A percentile compares a stretch with the other conserved stretches of the same genome.
phyloP scores from a whole-genome alignment of 2,888 invertebrate species.

The Sinotaia quadrata region DNA sequence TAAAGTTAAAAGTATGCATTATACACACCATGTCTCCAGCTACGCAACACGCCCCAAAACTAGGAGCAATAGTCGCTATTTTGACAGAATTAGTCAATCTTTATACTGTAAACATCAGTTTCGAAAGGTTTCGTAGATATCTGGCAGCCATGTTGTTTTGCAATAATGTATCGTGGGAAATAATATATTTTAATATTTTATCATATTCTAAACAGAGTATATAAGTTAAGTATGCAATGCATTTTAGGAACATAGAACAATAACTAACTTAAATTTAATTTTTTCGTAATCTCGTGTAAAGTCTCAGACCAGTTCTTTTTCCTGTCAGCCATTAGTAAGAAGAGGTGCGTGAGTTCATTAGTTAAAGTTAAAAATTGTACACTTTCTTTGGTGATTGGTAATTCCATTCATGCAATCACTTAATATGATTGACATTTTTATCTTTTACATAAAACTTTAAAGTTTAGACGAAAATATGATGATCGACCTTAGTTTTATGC shows the following conservation, averaged over 20 bases:
- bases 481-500: too few species aligned
- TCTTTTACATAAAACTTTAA: too few species aligned
- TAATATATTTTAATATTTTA: too few species aligned
- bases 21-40: slow-evolving; percentile 42
- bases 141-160: slow-evolving; percentile 43
- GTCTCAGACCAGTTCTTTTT: slow-evolving; percentile 21
- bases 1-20: background rate
- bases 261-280: background rate
- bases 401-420: too few species aligned
- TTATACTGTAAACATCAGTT: slow-evolving; percentile 21
- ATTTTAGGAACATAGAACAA: background rate
- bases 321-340: slow-evolving; percentile 8
- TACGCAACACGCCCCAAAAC: slow-evolving; percentile 44
- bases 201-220: too few species aligned
- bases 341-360: too few species aligned
- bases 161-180: slow-evolving; percentile 35
- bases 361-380: too few species aligned
- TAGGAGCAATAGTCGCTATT: slow-evolving; percentile 40
- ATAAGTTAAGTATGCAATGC: too few species aligned
- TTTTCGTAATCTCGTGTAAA: background rate
- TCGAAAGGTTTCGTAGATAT: slow-evolving; percentile 10
- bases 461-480: too few species aligned
- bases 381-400: too few species aligned
- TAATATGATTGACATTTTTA: too few species aligned
- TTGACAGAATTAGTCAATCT: slow-evolving; percentile 29